Evolutionary conservation across 2,888 invertebrate genomes (phyloP).

Genomic region (Acanthoscelides obtectus): DNA sequence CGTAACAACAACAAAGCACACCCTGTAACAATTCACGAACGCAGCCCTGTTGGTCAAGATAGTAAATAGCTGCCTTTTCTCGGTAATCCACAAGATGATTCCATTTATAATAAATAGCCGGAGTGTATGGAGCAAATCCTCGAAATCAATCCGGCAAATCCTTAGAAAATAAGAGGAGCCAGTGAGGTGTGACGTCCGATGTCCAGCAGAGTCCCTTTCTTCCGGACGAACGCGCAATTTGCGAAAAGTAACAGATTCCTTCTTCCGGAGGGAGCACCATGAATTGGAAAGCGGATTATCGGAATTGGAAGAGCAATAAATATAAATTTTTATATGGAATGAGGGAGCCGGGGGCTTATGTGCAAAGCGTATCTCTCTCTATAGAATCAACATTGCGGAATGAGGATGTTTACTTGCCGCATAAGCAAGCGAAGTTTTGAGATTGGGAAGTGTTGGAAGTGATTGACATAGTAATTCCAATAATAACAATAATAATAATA

Average conservation of each 20-base stretch:
- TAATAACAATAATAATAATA: no score
- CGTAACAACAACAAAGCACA: not conserved
- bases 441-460: no score
- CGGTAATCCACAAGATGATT: not conserved
- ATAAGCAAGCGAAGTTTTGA: no score
- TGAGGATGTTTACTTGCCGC: no score
- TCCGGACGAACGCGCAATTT: conserved; percentile 19
- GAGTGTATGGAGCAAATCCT: not conserved
- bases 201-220: conserved; percentile 18
- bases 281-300: conserved; percentile 10
- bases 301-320: conserved; percentile 3
- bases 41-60: no score
- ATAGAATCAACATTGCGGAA: no score
- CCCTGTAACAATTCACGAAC: not conserved
- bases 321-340: not conserved
- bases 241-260: conserved; percentile 15
- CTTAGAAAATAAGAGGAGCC: conserved; percentile 28
- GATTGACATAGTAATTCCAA: no score
- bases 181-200: conserved; percentile 32
- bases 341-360: not conserved
- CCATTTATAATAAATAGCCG: not conserved
- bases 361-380: not conserved
- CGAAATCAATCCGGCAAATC: conserved; percentile 24
- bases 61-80: not conserved
- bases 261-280: conserved; percentile 11